Evolutionary conservation across 2,888 invertebrate genomes (phyloP).

Genomic region (Diplolepis rosae): DNA sequence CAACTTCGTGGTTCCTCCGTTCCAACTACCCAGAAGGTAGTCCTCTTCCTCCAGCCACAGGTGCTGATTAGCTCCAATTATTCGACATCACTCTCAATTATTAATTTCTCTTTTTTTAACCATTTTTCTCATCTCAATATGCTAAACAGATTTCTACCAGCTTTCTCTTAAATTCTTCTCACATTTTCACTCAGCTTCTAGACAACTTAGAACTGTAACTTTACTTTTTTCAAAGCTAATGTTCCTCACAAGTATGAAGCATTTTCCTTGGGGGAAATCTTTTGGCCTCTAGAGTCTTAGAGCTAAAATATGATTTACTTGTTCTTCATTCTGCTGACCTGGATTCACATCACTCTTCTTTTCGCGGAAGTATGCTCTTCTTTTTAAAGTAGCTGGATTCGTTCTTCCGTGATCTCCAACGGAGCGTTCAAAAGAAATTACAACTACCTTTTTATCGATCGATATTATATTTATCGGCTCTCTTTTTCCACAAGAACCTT

Average conservation of each 20-base stretch:
- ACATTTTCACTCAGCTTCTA: background rate
- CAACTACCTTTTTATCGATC: constrained; percentile 1
- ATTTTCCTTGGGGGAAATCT: background rate
- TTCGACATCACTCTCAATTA: background rate
- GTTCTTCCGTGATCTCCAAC: background rate
- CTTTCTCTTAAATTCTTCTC: background rate
- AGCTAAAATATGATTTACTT: background rate
- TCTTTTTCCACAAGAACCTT: background rate
- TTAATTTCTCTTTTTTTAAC: background rate
- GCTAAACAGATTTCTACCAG: background rate
- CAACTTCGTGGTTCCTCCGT: too few relatives aligned
- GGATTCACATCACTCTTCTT: constrained; percentile 12
- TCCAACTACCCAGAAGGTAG: background rate
- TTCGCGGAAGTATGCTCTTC: background rate
- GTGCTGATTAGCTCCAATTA: background rate
- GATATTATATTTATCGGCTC: constrained; percentile 5
- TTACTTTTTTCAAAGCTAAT: background rate
- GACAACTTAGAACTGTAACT: background rate
- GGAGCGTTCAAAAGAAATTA: background rate
- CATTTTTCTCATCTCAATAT: background rate
- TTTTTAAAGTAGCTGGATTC: constrained; percentile 7
- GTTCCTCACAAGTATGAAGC: too few relatives aligned
- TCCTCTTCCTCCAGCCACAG: background rate
- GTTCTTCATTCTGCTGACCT: background rate
- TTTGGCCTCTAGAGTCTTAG: background rate